Evolutionary conservation across 2,113 vertebrate species (phyloP).

Genomic region (Siniperca chuatsi): DNA sequence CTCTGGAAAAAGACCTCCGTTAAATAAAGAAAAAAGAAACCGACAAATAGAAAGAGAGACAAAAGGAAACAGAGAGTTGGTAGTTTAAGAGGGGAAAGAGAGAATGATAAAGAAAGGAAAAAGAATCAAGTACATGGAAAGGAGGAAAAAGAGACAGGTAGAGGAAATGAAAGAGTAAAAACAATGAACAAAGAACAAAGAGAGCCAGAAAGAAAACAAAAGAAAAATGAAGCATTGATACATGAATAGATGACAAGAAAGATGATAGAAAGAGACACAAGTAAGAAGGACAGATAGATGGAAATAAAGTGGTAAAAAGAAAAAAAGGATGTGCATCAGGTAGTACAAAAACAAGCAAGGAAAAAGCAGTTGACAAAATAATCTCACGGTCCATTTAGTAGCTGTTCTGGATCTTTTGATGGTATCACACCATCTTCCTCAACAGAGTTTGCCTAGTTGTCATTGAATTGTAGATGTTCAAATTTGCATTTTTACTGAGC

Average conservation of each 20-base stretch:
- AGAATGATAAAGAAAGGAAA: neutral
- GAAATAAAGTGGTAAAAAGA: neutral
- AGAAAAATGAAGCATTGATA: no score
- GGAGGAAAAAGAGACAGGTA: no score
- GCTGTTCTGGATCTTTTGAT: neutral
- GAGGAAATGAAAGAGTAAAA: neutral
- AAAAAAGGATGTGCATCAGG: neutral
- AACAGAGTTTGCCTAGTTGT: neutral
- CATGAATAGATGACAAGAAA: neutral
- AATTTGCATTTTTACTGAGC: no score
- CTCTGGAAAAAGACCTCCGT: neutral
- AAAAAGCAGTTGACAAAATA: neutral
- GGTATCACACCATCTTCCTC: neutral
- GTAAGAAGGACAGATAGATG: neutral
- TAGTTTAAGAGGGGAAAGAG: no score
- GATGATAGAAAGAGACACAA: neutral
- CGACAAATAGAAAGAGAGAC: no score
- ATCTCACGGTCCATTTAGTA: neutral
- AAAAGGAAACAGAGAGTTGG: no score
- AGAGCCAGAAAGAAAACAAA: no score
- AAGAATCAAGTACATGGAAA: neutral
- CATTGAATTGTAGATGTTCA: no score
- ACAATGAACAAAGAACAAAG: no score
- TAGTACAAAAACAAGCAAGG: neutral
- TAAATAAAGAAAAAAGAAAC: neutral